phyloP scores from a whole-genome alignment of 2,797 vertebrate species.

The Rhabdomys pumilio region DNA sequence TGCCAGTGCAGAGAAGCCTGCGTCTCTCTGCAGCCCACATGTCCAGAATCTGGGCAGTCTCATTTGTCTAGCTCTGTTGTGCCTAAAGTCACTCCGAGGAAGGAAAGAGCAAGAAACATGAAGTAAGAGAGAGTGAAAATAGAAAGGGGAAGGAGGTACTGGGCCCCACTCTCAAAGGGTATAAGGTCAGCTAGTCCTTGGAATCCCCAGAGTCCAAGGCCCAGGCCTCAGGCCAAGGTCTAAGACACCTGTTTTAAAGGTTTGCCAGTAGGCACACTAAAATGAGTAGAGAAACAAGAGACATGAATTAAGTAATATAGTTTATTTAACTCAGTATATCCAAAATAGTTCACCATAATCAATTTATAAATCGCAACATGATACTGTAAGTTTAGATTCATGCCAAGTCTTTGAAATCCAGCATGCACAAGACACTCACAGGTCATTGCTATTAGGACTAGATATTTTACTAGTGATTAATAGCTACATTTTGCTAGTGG shows the following conservation, averaged over 20 bases:
- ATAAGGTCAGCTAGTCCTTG: background rate
- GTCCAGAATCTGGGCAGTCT: background rate
- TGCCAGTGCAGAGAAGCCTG: background rate
- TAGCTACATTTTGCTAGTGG: background rate
- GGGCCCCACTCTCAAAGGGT: background rate
- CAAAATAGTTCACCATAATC: conserved; percentile 40
- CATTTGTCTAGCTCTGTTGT: background rate
- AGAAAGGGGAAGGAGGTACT: conserved; percentile 1
- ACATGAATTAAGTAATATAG: conserved; percentile 19
- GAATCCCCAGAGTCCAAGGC: background rate
- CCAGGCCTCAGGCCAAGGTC: background rate
- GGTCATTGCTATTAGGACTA: background rate
- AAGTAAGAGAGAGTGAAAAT: conserved; percentile 20
- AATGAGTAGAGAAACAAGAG: conserved; percentile 63
- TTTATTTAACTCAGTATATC: conserved; percentile 47
- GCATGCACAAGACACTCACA: background rate
- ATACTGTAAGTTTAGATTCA: conserved; percentile 9
- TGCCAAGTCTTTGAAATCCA: conserved; percentile 19
- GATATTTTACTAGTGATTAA: background rate
- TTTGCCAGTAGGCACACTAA: conserved; percentile 24
- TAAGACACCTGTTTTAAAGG: background rate
- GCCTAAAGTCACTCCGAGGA: background rate
- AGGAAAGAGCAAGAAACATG: background rate
- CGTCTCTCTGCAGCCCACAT: background rate
- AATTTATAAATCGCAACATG: background rate